These are phyloP conservation scores for Lasaia peninsularis DNA, from an alignment of 1,140 invertebrate species.

Conservation along the genomic window DNA sequence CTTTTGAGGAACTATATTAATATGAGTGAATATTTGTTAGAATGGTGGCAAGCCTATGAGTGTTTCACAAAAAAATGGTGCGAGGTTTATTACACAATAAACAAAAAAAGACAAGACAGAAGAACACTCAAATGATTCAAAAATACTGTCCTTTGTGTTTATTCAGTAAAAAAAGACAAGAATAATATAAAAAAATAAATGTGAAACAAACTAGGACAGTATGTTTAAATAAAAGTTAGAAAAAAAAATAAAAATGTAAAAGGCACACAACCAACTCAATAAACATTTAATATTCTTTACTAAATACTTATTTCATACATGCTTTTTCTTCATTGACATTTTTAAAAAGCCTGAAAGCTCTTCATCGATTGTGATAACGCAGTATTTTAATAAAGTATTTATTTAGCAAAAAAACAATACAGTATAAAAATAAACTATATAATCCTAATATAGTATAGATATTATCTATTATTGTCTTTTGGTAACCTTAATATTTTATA, in stretches of 20 bases:
- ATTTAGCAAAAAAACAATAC: constrained; percentile 43
- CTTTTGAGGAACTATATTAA: no score
- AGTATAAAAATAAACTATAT: constrained; percentile 27
- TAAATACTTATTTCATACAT: constrained; percentile 52
- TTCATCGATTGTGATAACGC: constrained; percentile 62
- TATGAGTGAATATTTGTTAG: no score
- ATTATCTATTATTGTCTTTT: constrained; percentile 13
- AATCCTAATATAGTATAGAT: constrained; percentile 25
- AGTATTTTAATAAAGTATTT: constrained; percentile 44
- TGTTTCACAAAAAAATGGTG: no score
- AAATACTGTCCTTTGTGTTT: no score
- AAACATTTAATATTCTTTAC: constrained; percentile 13
- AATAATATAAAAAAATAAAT: not conserved
- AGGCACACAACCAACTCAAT: constrained; percentile 39
- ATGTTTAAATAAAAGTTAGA: not conserved
- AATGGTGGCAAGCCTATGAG: no score
- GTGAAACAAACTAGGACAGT: not conserved
- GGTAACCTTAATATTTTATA: no score
- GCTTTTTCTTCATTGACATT: constrained; percentile 35
- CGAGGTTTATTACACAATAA: no score
- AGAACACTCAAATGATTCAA: no score
- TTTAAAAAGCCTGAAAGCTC: constrained; percentile 62
- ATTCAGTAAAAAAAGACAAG: no score
- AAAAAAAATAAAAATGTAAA: not conserved
- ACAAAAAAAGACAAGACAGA: no score